Percentiles rank a stretch among this genome's conserved stretches.
Evolutionary conservation across 2,797 vertebrate species (phyloP).

Genomic region (Rhinichthys osculus): DNA sequence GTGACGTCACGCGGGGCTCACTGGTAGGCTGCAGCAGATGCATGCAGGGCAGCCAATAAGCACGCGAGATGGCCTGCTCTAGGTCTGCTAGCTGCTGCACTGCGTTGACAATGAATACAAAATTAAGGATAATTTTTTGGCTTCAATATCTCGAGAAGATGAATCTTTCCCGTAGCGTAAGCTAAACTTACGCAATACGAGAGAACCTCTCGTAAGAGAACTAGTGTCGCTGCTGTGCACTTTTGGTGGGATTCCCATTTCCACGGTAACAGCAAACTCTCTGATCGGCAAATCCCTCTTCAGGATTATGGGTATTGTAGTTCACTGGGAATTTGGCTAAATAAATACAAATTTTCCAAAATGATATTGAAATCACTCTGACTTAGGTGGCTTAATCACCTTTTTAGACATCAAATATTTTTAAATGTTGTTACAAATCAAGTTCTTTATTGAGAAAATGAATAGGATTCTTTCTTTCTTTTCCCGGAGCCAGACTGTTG

Average conservation of each 20-base stretch:
- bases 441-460: not conserved
- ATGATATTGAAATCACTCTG: not conserved
- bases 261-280: not conserved
- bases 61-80: no score
- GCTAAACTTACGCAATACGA: no score
- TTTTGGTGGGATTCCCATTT: not conserved
- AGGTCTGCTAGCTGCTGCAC: no score
- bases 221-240: no score
- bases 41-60: no score
- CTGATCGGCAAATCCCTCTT: not conserved
- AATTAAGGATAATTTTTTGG: no score
- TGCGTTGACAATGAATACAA: no score
- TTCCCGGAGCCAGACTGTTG: constrained; percentile 33
- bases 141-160: no score
- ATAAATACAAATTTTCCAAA: not conserved
- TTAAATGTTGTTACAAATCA: not conserved
- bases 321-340: not conserved
- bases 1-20: no score
- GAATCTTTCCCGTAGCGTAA: no score
- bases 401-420: not conserved
- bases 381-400: not conserved
- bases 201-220: no score
- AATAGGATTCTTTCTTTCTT: not conserved
- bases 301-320: not conserved
- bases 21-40: no score